Evolutionary conservation across 2,888 invertebrate genomes (phyloP).

Genomic region (Epinotia brunnichana): DNA sequence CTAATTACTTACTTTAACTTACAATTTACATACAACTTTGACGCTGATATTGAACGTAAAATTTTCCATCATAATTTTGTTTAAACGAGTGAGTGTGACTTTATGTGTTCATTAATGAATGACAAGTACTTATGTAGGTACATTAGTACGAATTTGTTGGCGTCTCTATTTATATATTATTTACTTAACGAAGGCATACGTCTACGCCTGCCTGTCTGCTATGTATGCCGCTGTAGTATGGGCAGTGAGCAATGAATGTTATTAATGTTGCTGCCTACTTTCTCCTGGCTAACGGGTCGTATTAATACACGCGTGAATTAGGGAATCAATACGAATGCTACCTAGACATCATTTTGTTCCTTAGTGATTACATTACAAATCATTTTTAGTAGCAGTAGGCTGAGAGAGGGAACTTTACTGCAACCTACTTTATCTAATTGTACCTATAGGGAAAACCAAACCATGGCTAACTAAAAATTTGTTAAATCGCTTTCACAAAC

Average conservation of each 20-base stretch:
- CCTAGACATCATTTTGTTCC: not conserved
- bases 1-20: too few relatives aligned
- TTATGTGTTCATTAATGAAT: too few relatives aligned
- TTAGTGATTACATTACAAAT: not conserved
- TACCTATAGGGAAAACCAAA: too few relatives aligned
- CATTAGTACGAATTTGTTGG: too few relatives aligned
- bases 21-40: too few relatives aligned
- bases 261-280: slow-evolving; percentile 31
- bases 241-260: slow-evolving; percentile 20
- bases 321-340: slow-evolving; percentile 16
- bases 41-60: too few relatives aligned
- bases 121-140: too few relatives aligned
- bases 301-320: slow-evolving; percentile 8
- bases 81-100: too few relatives aligned
- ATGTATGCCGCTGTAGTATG: slow-evolving; percentile 15
- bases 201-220: not conserved
- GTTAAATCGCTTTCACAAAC: too few relatives aligned
- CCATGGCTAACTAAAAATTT: too few relatives aligned
- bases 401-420: not conserved
- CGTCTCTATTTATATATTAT: not conserved
- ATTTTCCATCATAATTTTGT: too few relatives aligned
- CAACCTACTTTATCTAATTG: not conserved
- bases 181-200: not conserved
- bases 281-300: slow-evolving; percentile 21
- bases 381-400: not conserved